phyloP scores from a whole-genome alignment of 2,113 vertebrate species.

The Gymnarchus niloticus region DNA sequence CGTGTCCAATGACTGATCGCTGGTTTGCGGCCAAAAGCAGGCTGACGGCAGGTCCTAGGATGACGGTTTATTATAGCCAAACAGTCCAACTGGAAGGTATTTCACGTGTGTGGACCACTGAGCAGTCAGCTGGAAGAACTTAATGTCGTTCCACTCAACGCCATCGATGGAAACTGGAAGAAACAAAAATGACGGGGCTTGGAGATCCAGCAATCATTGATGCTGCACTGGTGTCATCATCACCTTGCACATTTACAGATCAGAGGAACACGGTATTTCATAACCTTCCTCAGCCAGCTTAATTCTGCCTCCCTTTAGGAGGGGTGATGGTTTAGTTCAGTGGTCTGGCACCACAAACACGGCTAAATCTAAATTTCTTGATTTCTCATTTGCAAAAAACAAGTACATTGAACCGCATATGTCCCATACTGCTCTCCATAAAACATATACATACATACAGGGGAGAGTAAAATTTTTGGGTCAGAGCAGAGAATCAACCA shows the following conservation, averaged over 20 bases:
- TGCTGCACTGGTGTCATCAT: background rate
- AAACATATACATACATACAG: too few relatives aligned
- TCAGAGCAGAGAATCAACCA: too few relatives aligned
- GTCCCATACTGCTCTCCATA: too few relatives aligned
- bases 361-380: too few relatives aligned
- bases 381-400: too few relatives aligned
- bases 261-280: background rate
- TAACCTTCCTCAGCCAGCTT: background rate
- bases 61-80: conserved; percentile 16
- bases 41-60: background rate
- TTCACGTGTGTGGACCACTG: conserved; percentile 25
- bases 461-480: too few relatives aligned
- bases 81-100: conserved; percentile 23
- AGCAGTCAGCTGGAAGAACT: conserved; percentile 26
- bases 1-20: conserved; percentile 7
- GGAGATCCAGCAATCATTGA: too few relatives aligned
- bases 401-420: too few relatives aligned
- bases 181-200: background rate
- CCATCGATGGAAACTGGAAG: conserved; percentile 23
- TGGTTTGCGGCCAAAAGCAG: background rate
- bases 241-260: background rate
- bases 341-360: background rate
- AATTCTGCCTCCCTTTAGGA: background rate
- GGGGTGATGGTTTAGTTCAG: background rate
- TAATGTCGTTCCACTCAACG: conserved; percentile 23